Base-by-base conservation (phyloP, 1,140 invertebrate genomes). In the Drosophila bocqueti region DNA sequence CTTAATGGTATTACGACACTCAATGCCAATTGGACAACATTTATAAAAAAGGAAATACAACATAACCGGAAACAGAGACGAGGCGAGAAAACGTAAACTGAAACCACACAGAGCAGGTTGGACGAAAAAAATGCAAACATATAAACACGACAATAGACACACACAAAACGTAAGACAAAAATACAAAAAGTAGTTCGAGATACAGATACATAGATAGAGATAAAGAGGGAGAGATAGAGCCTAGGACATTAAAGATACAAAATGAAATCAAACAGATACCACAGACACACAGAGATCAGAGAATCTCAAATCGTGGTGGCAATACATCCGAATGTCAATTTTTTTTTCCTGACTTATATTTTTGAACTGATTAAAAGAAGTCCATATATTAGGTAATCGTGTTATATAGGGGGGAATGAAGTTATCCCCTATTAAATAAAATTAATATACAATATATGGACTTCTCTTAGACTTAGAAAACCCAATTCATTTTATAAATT, bases 311-410 rank as follows among this genome's bases (percentile, higher is more conserved):
- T 40, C 29, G 40, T 49, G 69, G 47, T 63, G 36, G 42, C 42
- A 57, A 68, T 36, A 40, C 26, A 73, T 36, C 74, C 81, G 89
- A 91, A 91, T 91, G 89, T 91, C 89, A 91, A 91, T 87, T 91
- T 89, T 47, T 57, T 24, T 31, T 24, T 38, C 0, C 57, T 49
- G 45, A 42, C 42, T 72, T 52, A 67, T 13, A 69, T 29, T 36
- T 46, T 49, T 26, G 40, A 49, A 57, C 34, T 31, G 31, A 46
- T 65, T 40, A 52, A 71, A 10, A 40, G 26, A 63, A 49, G 34
- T 55, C 15, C 52, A 55, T 38, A 10, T 38, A 24, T 38, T 11
- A 24, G 0, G 2, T 38, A 38, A 38, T 15, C 8, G 9, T 34
- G 2, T 31, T 31, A 31, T 2, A 34, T 8, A 31, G 29, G 29